Evolutionary conservation across 2,797 vertebrate species (phyloP), one percentile per base, ranked within the genome.

Genomic region (Oreochromis grahami): DNA sequence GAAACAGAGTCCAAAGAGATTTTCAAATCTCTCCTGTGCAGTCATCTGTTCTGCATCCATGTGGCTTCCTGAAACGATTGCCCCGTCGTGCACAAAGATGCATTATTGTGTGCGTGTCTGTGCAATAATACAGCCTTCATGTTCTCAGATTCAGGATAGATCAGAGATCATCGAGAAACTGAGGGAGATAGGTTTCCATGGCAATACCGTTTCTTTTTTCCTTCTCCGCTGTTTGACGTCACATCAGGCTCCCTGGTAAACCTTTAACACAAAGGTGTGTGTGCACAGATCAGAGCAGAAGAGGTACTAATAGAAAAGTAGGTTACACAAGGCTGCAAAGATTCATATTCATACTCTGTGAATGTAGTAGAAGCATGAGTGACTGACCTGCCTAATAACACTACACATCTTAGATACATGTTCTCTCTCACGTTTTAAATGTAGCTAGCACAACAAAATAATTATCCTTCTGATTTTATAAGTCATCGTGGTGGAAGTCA

Each of bases 141-240:
- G 87, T 86, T 83, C 82, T 86, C 63, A 87, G 56, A 92, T 91
- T 80, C 83, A 74, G 68, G 68, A 32, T 50, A 74, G 43, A 74
- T 74, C 85, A 90, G 55, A 87, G 91, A 93, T 90, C 90, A 92
- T 52, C 86, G 88, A 88, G 86, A 80, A 94, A 90, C 81, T 38
- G 85, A 91, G 92, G 88, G 90, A 96, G 91, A 92, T 80, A 56
- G 91, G 95, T 96, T 96, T 94, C 96, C 95, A 96, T 96, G 94
- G 94, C 92, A 93, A 96, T 95, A 51, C 76, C 77, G 79, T 82
- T 80, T 90, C 41, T 84, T 88, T 82, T 36, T 86, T 79, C 53
- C 88, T 87, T 85, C 88, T 78, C 82, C 77, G 50, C 83, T 70
- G 84, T 50, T 85, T 93, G 93, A 96, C 94, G 92, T 96, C 95